These are phyloP conservation scores for Silurus asotus DNA, from an alignment of 2,113 vertebrate species.

Conservation along the genomic window DNA sequence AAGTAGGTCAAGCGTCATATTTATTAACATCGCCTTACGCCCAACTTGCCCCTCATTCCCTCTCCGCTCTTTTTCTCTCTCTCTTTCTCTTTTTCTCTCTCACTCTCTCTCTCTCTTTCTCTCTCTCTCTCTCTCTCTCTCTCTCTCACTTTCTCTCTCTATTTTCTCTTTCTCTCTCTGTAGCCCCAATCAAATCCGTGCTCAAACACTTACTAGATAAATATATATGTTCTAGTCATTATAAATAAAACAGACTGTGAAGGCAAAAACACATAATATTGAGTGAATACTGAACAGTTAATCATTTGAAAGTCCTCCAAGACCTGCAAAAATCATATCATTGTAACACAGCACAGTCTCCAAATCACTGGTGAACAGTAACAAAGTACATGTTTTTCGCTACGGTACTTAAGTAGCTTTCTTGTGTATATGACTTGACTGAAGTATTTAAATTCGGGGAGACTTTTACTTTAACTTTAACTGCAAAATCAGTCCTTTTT, in stretches of 20 bases:
- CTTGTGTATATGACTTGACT: no score
- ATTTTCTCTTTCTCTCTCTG: background rate
- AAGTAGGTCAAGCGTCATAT: conserved; percentile 64
- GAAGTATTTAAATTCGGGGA: no score
- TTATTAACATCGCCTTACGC: conserved; percentile 55
- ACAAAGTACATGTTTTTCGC: no score
- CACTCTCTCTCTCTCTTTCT: background rate
- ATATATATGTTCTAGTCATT: conserved; percentile 11
- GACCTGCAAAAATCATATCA: background rate
- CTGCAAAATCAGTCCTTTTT: no score
- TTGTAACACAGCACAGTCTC: background rate
- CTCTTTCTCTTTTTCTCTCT: no score
- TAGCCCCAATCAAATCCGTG: background rate
- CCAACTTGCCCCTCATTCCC: conserved; percentile 44
- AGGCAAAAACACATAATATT: background rate
- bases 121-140: background rate
- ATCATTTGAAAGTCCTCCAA: background rate
- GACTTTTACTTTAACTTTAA: no score
- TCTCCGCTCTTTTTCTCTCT: background rate
- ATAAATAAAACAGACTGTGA: background rate
- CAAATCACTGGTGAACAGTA: no score
- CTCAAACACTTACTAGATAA: conserved; percentile 23
- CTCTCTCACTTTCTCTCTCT: background rate
- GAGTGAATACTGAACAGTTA: background rate
- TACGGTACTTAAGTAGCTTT: no score